These are phyloP conservation scores for Gallinago media DNA, from an alignment of 2,113 vertebrate species.

Conservation along the genomic window DNA sequence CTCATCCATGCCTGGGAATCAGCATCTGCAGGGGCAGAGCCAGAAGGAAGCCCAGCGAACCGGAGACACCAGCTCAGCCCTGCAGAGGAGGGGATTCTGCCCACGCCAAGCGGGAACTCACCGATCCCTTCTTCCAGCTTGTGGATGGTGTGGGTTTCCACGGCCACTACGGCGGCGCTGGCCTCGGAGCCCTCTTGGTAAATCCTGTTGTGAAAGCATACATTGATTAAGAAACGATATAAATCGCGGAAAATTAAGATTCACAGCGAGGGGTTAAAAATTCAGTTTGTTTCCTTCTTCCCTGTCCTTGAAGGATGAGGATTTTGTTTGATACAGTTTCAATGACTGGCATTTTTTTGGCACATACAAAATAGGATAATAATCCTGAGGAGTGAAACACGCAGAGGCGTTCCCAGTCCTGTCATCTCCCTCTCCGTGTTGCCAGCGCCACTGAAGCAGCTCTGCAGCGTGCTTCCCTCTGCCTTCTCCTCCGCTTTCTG, in stretches of 20 bases:
- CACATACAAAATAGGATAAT: accelerated
- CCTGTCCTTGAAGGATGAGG: not conserved
- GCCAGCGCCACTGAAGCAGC: not conserved
- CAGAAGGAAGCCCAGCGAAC: not conserved
- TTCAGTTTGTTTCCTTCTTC: not conserved
- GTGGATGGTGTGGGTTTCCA: conserved; percentile 87
- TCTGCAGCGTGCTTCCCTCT: not conserved
- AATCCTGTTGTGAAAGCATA: conserved; percentile 80
- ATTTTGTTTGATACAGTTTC: not conserved
- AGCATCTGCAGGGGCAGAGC: conserved; percentile 52
- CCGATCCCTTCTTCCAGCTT: conserved; percentile 85
- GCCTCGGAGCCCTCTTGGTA: conserved; percentile 83
- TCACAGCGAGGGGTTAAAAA: conserved; percentile 5
- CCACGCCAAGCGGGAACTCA: conserved; percentile 52
- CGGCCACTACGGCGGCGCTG: conserved; percentile 83
- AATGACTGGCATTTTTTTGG: not conserved
- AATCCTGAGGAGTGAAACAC: not conserved
- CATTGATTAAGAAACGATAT: conserved; percentile 46
- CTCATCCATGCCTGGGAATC: conserved; percentile 25
- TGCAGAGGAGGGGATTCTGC: not conserved
- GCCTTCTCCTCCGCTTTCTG: not conserved
- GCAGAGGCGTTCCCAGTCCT: not conserved
- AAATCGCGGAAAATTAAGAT: conserved; percentile 30
- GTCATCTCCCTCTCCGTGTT: not conserved
- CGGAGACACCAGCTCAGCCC: not conserved